phyloP scores from a whole-genome alignment of 2,888 invertebrate species.

The Chamaedrilus cognettii region DNA sequence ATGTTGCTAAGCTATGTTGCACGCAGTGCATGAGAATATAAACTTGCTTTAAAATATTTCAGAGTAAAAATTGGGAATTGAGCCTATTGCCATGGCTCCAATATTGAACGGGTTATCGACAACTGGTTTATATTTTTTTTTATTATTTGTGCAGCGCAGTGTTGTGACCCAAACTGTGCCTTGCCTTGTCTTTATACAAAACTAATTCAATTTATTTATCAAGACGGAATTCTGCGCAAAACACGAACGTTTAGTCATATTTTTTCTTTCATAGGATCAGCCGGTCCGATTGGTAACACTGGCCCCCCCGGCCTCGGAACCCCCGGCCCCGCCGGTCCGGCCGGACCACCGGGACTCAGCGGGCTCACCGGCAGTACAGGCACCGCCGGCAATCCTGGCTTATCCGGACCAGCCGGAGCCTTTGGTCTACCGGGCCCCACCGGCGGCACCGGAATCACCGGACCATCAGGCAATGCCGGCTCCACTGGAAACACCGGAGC shows the following conservation, averaged over 20 bases:
- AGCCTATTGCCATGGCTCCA: too few species aligned
- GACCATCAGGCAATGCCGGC: background rate
- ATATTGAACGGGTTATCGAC: too few species aligned
- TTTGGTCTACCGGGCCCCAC: background rate
- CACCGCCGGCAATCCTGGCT: background rate
- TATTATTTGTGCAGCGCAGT: too few species aligned
- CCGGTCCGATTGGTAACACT: slow-evolving; percentile 15
- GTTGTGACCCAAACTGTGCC: too few species aligned
- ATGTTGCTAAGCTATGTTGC: too few species aligned
- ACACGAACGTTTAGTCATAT: background rate
- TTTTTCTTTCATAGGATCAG: slow-evolving; percentile 13
- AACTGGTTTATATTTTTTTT: too few species aligned
- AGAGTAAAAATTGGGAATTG: too few species aligned
- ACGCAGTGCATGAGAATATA: too few species aligned
- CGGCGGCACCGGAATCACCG: background rate
- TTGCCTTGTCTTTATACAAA: too few species aligned
- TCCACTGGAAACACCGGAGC: background rate
- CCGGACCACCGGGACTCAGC: background rate
- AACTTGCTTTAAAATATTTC: too few species aligned
- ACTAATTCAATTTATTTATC: too few species aligned
- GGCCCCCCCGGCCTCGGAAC: background rate
- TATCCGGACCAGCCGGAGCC: background rate
- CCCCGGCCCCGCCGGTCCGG: background rate
- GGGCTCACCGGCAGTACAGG: background rate
- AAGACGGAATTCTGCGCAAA: background rate